A percentile compares a stretch with the other conserved stretches of the same genome.
These are phyloP conservation scores for Hipposideros larvatus DNA, from an alignment of 2,797 vertebrate genomes.

Conservation along the genomic window DNA sequence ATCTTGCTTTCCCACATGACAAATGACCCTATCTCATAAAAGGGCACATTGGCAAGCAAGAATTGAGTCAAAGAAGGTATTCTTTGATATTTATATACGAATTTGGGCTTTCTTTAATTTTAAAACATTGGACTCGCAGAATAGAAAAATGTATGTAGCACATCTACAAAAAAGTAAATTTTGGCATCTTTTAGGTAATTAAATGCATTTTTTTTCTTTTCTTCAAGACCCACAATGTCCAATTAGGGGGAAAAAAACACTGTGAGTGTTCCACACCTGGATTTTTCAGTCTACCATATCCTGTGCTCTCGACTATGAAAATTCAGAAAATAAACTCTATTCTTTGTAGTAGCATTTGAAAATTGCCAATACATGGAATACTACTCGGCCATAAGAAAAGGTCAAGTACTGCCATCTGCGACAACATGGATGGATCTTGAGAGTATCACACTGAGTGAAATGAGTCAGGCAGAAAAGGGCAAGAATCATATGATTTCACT, in stretches of 20 bases:
- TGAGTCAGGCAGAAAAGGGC: too few relatives aligned
- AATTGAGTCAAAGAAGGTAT: conserved; percentile 87
- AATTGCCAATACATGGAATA: neutral
- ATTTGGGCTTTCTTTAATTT: conserved; percentile 43
- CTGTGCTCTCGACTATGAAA: conserved; percentile 15
- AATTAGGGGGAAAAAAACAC: neutral
- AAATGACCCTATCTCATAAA: conserved; percentile 87
- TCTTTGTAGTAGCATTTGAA: neutral
- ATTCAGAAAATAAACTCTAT: conserved; percentile 5
- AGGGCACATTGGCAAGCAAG: conserved; percentile 82
- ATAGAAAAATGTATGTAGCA: conserved; percentile 72
- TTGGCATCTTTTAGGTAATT: conserved; percentile 81
- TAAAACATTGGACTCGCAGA: conserved; percentile 31
- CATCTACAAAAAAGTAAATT: conserved; percentile 81
- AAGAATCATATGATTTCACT: too few relatives aligned
- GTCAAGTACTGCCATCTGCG: too few relatives aligned
- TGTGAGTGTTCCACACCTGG: conserved; percentile 62
- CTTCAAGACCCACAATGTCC: conserved; percentile 29
- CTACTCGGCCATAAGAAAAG: too few relatives aligned
- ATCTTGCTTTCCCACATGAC: conserved; percentile 86
- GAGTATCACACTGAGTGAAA: too few relatives aligned
- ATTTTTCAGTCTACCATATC: neutral
- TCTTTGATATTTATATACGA: conserved; percentile 86
- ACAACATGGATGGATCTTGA: too few relatives aligned
- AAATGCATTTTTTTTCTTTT: neutral